These are phyloP conservation scores for Periparus ater DNA, from an alignment of 2,797 vertebrate species.

Conservation along the genomic window DNA sequence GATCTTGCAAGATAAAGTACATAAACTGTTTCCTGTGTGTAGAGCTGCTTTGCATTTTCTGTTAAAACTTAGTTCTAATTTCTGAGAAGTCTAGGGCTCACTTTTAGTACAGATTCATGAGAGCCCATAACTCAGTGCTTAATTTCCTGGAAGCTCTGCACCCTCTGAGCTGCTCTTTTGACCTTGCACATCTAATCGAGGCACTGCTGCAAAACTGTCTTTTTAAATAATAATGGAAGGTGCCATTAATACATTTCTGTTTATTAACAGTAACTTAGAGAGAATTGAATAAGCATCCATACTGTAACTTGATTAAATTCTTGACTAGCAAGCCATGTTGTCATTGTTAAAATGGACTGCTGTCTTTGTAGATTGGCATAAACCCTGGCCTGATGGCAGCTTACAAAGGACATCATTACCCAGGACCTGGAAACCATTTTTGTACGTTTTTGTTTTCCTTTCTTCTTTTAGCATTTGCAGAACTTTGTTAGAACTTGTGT, in stretches of 20 bases:
- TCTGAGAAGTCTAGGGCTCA: not conserved
- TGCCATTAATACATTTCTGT: not conserved
- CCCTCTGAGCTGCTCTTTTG: not conserved
- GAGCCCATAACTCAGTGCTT: not conserved
- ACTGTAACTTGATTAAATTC: not conserved
- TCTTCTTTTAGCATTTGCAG: not conserved
- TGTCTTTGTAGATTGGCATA: constrained; percentile 89
- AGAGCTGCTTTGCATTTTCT: constrained; percentile 19
- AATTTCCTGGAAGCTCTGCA: not conserved
- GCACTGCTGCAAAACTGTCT: not conserved
- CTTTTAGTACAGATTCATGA: not conserved
- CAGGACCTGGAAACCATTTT: constrained; percentile 97
- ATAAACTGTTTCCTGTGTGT: not conserved
- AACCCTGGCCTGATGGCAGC: constrained; percentile 98
- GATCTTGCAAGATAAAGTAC: constrained; percentile 26
- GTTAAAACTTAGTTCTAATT: not conserved
- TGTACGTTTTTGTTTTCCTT: constrained; percentile 81
- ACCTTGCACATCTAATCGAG: not conserved
- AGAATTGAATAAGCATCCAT: not conserved
- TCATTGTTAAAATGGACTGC: not conserved
- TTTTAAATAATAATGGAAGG: not conserved
- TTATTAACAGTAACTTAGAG: not conserved
- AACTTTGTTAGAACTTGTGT: not conserved
- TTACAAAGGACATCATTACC: constrained; percentile 96
- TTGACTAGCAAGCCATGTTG: not conserved